Percentiles rank a stretch among this genome's conserved stretches.
Conservation (phyloP, 92 coral and sea anemone species). For the Phenganax subtilis region DNA sequence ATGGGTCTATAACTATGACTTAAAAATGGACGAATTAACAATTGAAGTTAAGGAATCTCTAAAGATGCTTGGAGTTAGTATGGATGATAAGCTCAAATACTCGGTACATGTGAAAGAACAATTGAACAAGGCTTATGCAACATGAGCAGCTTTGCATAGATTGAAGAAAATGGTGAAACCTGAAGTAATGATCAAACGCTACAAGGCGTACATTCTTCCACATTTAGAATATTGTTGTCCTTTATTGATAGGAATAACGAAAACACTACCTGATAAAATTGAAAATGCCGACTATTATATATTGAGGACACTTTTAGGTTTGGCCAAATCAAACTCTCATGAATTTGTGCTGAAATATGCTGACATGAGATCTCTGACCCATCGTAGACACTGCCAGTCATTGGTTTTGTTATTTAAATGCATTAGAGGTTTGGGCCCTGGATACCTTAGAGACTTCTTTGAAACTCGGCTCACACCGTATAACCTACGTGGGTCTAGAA, state of each 20-base stretch:
- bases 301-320: constrained; percentile 39
- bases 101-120: constrained; percentile 18
- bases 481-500: constrained; percentile 11
- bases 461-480: constrained; percentile 9
- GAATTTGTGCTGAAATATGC: constrained; percentile 8
- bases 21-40: constrained; percentile 27
- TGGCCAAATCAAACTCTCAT: constrained; percentile 26
- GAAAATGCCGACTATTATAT: constrained; percentile 46
- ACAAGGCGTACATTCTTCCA: constrained; percentile 33
- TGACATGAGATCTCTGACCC: neutral
- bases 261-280: constrained; percentile 12
- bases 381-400: constrained; percentile 1
- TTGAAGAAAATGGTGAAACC: constrained; percentile 37
- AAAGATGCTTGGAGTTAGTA: constrained; percentile 40
- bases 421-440: constrained; percentile 34
- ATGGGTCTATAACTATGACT: neutral
- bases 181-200: constrained; percentile 37
- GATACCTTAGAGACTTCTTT: constrained; percentile 15
- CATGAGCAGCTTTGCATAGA: constrained; percentile 40
- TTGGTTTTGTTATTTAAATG: constrained; percentile 30
- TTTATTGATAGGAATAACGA: constrained; percentile 38
- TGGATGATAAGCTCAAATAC: constrained; percentile 32
- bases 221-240: constrained; percentile 46
- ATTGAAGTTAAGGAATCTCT: constrained; percentile 32
- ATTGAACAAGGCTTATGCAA: constrained; percentile 43